Evolutionary conservation across 2,888 invertebrate genomes (phyloP).

Genomic region (Ectemnius cavifrons): DNA sequence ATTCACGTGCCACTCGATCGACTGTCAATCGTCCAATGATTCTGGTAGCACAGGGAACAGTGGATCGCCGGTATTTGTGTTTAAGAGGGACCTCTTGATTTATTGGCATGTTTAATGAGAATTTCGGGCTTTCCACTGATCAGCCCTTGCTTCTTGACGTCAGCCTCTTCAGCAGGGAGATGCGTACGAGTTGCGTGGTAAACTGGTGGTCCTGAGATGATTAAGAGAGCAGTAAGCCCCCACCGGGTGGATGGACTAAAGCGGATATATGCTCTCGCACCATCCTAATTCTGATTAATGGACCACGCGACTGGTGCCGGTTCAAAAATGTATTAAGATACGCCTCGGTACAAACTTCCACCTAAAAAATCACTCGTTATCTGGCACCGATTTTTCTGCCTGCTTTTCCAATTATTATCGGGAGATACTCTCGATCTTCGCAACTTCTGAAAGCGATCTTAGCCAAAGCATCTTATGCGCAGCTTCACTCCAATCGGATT

Average conservation of each 20-base stretch:
- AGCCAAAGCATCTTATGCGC: too few relatives aligned
- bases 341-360: too few relatives aligned
- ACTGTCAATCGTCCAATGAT: not conserved
- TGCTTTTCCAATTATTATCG: too few relatives aligned
- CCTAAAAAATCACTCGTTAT: too few relatives aligned
- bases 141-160: not conserved
- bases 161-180: not conserved
- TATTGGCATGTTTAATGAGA: not conserved
- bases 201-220: not conserved
- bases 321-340: not conserved
- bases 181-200: not conserved
- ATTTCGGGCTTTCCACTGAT: not conserved
- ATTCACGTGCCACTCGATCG: not conserved
- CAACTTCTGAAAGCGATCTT: too few relatives aligned
- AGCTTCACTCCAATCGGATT: too few relatives aligned
- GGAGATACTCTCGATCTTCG: too few relatives aligned
- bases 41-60: not conserved
- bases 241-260: not conserved
- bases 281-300: conserved; percentile 2
- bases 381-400: too few relatives aligned
- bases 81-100: too few relatives aligned
- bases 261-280: not conserved
- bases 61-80: too few relatives aligned
- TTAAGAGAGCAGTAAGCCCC: not conserved
- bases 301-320: not conserved